These are phyloP conservation scores for Laterallus jamaicensis DNA, from an alignment of 2,113 vertebrate species.

Conservation along the genomic window DNA sequence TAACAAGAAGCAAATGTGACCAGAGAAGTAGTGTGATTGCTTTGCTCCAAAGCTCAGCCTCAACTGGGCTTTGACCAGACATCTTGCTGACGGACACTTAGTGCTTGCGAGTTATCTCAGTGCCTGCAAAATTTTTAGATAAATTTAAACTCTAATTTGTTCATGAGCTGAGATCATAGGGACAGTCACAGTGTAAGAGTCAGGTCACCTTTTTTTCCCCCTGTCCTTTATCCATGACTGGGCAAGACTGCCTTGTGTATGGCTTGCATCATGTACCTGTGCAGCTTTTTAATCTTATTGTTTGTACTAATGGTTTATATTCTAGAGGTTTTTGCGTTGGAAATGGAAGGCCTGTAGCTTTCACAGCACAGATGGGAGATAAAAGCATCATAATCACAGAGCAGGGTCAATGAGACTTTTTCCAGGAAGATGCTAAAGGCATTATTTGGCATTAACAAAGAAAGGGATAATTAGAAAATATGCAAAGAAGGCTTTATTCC, in stretches of 20 bases:
- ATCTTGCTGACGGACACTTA: neutral
- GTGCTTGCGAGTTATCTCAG: neutral
- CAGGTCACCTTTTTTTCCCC: fast-evolving
- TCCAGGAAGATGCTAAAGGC: conserved; percentile 57
- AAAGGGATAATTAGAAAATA: conserved; percentile 61
- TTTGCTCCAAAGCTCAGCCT: neutral
- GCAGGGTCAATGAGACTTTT: conserved; percentile 51
- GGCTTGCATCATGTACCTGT: neutral
- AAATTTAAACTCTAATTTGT: neutral
- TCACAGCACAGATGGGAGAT: conserved; percentile 61
- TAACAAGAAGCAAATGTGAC: neutral
- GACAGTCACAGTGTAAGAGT: neutral
- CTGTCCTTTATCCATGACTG: neutral
- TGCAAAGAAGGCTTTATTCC: conserved; percentile 56
- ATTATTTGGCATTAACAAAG: conserved; percentile 67
- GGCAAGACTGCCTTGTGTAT: neutral
- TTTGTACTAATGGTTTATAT: conserved; percentile 7
- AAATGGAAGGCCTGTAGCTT: conserved; percentile 29
- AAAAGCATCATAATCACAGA: conserved; percentile 51
- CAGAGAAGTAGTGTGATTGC: neutral
- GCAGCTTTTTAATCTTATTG: neutral
- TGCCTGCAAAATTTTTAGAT: neutral
- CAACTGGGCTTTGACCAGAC: neutral
- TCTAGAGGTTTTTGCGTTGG: neutral
- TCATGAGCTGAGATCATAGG: neutral